Evolutionary conservation across 2,888 invertebrate genomes (phyloP).

Genomic region (Spodoptera picta): DNA sequence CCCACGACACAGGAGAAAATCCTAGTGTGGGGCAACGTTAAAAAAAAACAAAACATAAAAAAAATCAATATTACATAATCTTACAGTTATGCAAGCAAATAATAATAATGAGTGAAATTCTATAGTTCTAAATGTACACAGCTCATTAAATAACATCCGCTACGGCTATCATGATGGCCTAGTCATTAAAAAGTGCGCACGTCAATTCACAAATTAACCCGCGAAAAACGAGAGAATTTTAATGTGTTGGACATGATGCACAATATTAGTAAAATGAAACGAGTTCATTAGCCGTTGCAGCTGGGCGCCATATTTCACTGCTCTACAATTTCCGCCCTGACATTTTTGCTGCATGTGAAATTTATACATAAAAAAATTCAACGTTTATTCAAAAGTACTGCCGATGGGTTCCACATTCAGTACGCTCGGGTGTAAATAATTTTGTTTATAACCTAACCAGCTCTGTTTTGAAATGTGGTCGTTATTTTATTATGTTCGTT

Average conservation of each 20-base stretch:
- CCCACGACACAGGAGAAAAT: no score
- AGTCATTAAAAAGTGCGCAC: slow-evolving; percentile 47
- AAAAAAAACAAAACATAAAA: no score
- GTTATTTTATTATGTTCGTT: slow-evolving; percentile 24
- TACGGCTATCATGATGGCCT: slow-evolving; percentile 29
- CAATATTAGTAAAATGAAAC: slow-evolving; percentile 81
- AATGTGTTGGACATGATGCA: slow-evolving; percentile 73
- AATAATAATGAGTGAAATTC: slow-evolving; percentile 6
- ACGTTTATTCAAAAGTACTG: slow-evolving; percentile 57
- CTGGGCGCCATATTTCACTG: slow-evolving; percentile 80
- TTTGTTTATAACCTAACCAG: slow-evolving; percentile 23
- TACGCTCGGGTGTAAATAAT: slow-evolving; percentile 31
- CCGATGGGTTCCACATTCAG: slow-evolving; percentile 39
- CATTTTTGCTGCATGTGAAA: slow-evolving; percentile 75
- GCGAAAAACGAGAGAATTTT: slow-evolving; percentile 56
- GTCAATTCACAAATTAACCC: slow-evolving; percentile 56
- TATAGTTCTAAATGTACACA: slow-evolving; percentile 24
- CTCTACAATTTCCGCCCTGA: slow-evolving; percentile 75
- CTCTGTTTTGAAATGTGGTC: slow-evolving; percentile 30
- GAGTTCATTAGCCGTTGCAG: slow-evolving; percentile 82
- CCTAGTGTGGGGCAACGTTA: no score
- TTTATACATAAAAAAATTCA: slow-evolving; percentile 65
- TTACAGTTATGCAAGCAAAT: slow-evolving; percentile 7
- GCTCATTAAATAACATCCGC: slow-evolving; percentile 17
- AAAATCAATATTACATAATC: slow-evolving; percentile 12